Evolutionary conservation across 2,797 vertebrate genomes (phyloP), one percentile per base, ranked within the genome.

Genomic region (Tokudaia tokunoshimensis): DNA sequence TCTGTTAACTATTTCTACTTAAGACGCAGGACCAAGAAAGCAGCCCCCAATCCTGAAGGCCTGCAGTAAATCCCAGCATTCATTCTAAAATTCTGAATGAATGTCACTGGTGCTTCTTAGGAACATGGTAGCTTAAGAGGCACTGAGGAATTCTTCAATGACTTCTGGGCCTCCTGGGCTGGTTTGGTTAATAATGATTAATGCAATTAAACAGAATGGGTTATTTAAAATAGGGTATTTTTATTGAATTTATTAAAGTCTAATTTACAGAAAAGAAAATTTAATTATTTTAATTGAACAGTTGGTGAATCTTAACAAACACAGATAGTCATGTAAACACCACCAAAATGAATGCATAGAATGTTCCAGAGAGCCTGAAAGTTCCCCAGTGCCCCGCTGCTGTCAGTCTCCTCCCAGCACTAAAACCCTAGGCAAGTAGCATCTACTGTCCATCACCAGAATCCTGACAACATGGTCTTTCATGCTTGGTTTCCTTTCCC

Each of bases 181-280:
- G 14, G 55, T 75, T 67, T 74, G 26, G 10, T 15, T 78, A 81
- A 90, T 70, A 72, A 31, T 52, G 26, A 47, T 78, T 55, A 63
- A 76, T 61, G 19, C 76, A 50, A 82, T 72, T 87, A 96, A 61
- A 61, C 78, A 83, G 65, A 78, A 61, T 37, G 63, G 41, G n/a
- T n/a, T 74, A 59, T 67, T 89, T 95, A 78, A 91, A 72, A n/a
- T 72, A 3, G n/a, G 29, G 57, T 82, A 34, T 63, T 90, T 34
- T 44, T 79, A 59, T 63, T 34, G 34, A 44, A 55, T 82, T 78
- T 72, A 70, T 11, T 63, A 79, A 83, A 37, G 44, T 47, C 52
- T 63, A 87, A 91, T 76, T 90, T 90, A 59, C 65, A 94, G 31
- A 82, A 82, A 92, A 86, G 65, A 86, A 96, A 86, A 81, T n/a